Evolutionary conservation across 2,888 invertebrate species (phyloP), one percentile per base, ranked within the genome.

Genomic region (Drosophila anomalata): DNA sequence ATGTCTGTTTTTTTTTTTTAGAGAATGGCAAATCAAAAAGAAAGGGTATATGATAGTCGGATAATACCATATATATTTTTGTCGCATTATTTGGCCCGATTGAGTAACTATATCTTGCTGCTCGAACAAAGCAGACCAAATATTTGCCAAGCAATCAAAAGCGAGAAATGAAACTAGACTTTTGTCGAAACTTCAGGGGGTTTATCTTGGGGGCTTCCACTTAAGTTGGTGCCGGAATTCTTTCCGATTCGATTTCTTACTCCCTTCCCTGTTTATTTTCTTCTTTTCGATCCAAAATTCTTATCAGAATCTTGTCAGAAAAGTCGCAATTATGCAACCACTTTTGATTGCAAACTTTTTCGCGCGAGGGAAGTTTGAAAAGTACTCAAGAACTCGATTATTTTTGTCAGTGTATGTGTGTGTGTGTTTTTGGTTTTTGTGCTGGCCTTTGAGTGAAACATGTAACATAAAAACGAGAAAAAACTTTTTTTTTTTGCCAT

Each of bases 91-190:
- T 51, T 65, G 41, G 53, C 51, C 71, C 63, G 71, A 75, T 87
- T 81, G 60, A 75, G 70, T 77, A 77, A 74, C 66, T 71, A 56
- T 73, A 66, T 67, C 65, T 53, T 20, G 57, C 65, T 65, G 58
- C 65, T 79, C 76, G 73, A 79, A 76, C 78, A 70, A 86, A 86
- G 80, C 78, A 62, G 69, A 71, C 70, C 56, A 66, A 78, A 76
- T 84, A 85, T 85, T 85, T 88, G 78, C 82, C 70, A 80, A 85
- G 84, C 85, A 88, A 85, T 85, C 72, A 75, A 85, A 72, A 72
- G 66, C 75, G 58, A 73, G 69, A 85, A 80, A 84, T 87, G 86
- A 78, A 85, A 85, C 78, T 87, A 76, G 73, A 77, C 69, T 68
- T 77, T 85, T 17, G 17, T 79, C 71, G 61, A 69, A 68, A 51